Evolutionary conservation across 2,113 vertebrate species (phyloP).

Genomic region (Amphiprion ocellaris): DNA sequence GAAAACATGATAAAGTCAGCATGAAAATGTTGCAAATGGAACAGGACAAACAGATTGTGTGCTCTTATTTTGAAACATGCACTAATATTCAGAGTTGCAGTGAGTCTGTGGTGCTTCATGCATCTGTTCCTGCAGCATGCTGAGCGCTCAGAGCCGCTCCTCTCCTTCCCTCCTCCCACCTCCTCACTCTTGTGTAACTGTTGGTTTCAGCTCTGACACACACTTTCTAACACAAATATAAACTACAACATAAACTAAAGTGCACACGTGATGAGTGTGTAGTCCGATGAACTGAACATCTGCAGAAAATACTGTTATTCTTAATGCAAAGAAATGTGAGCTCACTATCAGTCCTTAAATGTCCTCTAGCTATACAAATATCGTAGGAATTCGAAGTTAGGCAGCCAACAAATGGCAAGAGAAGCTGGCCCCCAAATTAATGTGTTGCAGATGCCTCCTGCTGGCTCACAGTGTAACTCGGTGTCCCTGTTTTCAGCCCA

Average conservation of each 20-base stretch:
- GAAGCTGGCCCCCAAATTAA: conserved; percentile 45
- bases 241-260: not conserved
- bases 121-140: conserved; percentile 10
- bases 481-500: conserved; percentile 28
- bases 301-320: not conserved
- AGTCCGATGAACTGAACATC: not conserved
- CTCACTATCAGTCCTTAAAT: not conserved
- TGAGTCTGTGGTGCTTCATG: not conserved
- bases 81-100: not conserved
- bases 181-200: conserved; percentile 63
- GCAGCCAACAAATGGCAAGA: conserved; percentile 21
- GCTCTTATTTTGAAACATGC: conserved; percentile 26
- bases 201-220: conserved; percentile 2
- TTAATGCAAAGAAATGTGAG: not conserved
- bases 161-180: conserved; percentile 52
- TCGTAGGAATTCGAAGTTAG: not conserved
- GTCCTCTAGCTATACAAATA: not conserved
- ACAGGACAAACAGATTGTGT: not conserved
- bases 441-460: conserved; percentile 73
- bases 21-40: too few relatives aligned
- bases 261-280: not conserved
- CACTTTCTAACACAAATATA: not conserved
- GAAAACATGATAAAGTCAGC: too few relatives aligned
- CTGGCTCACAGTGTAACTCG: conserved; percentile 34
- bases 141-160: conserved; percentile 20